A percentile compares a stretch with the other conserved stretches of the same genome.
Evolutionary conservation across 2,113 vertebrate species (phyloP).

Genomic region (Ceyx margarethae): DNA sequence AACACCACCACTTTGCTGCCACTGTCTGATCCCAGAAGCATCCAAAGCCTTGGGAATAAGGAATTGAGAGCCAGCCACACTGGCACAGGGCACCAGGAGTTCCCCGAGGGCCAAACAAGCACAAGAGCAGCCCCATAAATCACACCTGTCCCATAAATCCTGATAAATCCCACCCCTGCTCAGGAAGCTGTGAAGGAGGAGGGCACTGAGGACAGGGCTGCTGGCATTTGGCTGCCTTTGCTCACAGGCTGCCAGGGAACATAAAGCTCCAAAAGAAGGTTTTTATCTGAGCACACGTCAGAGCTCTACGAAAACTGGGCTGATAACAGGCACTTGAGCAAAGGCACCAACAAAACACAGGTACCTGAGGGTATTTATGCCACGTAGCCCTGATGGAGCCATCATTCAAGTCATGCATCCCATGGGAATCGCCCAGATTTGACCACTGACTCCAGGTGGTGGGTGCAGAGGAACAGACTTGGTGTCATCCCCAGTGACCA

Average conservation of each 20-base stretch:
- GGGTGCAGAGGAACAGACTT: accelerated
- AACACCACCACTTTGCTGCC: neutral
- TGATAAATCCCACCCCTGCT: neutral
- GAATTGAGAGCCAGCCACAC: accelerated
- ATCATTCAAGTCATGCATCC: accelerated
- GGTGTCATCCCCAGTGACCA: accelerated
- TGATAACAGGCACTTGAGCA: neutral
- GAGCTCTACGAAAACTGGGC: neutral
- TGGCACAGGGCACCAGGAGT: neutral
- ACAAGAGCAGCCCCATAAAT: neutral
- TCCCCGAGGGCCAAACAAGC: neutral
- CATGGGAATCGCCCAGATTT: neutral
- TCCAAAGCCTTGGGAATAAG: neutral
- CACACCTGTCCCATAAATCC: neutral
- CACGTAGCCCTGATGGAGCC: neutral
- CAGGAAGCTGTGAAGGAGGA: accelerated
- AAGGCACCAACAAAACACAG: accelerated
- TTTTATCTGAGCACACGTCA: neutral
- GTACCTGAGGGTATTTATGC: neutral
- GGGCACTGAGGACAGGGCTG: accelerated
- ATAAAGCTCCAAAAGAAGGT: neutral
- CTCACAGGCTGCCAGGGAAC: neutral
- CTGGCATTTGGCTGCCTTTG: neutral
- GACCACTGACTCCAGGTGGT: neutral
- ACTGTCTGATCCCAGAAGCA: neutral